Evolutionary conservation across 2,797 vertebrate species (phyloP), one percentile per base, ranked within the genome.

Genomic region (Simalia tracyae): DNA sequence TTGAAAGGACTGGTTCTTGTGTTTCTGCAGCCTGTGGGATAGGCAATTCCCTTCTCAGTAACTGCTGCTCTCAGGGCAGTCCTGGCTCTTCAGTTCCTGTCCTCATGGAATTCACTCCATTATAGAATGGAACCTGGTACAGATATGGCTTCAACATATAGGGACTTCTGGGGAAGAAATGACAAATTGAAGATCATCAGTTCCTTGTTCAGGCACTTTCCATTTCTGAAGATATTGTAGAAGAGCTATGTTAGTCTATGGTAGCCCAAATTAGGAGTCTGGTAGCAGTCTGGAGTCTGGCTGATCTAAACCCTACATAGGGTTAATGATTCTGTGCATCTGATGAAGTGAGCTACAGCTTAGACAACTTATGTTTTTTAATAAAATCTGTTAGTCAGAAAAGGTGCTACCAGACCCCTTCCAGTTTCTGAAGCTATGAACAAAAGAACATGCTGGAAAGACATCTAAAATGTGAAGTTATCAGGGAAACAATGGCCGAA

Each of bases 381-480:
- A 54, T 54, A 54, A 54, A 54, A 54, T 8, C 8, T 54, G 50
- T 54, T 54, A 8, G 8, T 54, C 7, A 8, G 50, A 54, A 54
- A 54, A 54, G 50, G 50, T 54, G 50, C 50, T 54, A 54, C 50
- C 50, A 54, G 50, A 54, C 50, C 88, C 28, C 63, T 96, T 94
- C 88, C 91, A 76, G 56, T 88, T 93, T 50, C 76, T 91, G 66
- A 72, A 94, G 90, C 90, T 94, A 59, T 86, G 92, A 85, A 7
- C 66, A 68, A 85, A 92, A 17, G 76, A 85, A 93, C 90, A 72
- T 24, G 85, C 24, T 84, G 42, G 0, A 0, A 88, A 92, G 81
- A 86, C 9, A 85, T 88, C 31, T 31, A 14, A 54, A 66, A 66
- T 59, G 31, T 36, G 72, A 2, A 81, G 72, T 15, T 15, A 63